Percentiles rank a stretch among this genome's conserved stretches.
Conservation (phyloP, 2,888 invertebrate species). For the Drosophila nigricruria region DNA sequence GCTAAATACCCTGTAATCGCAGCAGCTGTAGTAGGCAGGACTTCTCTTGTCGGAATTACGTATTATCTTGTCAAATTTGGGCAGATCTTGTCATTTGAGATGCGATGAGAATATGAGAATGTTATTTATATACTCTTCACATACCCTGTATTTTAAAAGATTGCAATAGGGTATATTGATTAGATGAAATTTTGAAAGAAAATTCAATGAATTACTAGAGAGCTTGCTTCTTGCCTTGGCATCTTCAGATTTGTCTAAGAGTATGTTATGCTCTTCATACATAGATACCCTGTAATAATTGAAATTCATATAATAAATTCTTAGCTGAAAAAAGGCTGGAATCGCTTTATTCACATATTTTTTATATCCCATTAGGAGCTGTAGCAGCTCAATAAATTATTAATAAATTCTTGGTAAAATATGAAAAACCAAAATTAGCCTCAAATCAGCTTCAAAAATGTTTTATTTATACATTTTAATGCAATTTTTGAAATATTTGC, state of each 20-base stretch:
- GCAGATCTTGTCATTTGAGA: not conserved
- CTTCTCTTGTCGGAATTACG: not conserved
- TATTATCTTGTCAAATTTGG: slow-evolving; percentile 2
- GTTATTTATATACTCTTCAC: not conserved
- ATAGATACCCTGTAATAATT: not conserved
- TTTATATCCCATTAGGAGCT: not conserved
- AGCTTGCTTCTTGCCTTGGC: not conserved
- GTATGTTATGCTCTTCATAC: not conserved
- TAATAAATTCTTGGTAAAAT: not conserved
- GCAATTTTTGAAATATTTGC: not conserved
- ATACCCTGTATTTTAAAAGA: not conserved
- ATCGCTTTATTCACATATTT: not conserved
- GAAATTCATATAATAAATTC: not conserved
- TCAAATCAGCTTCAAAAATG: not conserved
- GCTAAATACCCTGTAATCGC: slow-evolving; percentile 24
- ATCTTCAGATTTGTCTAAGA: not conserved
- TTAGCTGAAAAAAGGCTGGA: not conserved
- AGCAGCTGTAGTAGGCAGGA: not conserved
- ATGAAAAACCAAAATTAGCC: not conserved
- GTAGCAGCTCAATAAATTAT: not conserved
- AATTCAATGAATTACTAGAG: not conserved
- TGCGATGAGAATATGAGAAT: not conserved
- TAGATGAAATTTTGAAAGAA: rapidly evolving
- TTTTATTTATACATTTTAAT: not conserved
- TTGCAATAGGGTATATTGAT: not conserved